A percentile compares a stretch with the other conserved stretches of the same genome.
Conservation (phyloP, 92 coral and sea anemone genomes). For the Hydrozoanthus gracilis region DNA sequence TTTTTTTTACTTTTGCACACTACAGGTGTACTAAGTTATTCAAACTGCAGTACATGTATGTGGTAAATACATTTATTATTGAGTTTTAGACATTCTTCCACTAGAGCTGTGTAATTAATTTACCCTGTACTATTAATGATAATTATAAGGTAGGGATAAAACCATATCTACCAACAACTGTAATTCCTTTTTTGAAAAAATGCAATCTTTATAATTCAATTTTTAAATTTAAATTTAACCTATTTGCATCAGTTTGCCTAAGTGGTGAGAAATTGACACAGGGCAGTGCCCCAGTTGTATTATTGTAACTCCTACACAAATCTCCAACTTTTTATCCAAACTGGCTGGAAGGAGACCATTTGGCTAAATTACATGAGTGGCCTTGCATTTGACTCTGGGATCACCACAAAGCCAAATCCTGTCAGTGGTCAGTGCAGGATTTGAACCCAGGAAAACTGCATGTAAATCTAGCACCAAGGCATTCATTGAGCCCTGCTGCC, state of each 20-base stretch:
- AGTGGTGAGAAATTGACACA: neutral
- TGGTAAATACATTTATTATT: neutral
- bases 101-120: neutral
- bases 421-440: neutral
- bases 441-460: neutral
- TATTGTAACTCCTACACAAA: neutral
- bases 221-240: neutral
- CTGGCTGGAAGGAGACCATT: neutral
- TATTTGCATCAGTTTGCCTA: too few species aligned
- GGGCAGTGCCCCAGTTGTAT: neutral
- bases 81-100: neutral
- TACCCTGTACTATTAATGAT: neutral
- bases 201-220: slow-evolving; percentile 1
- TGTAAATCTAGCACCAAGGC: too few species aligned
- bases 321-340: neutral
- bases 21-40: neutral
- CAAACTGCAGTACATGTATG: neutral
- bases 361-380: neutral
- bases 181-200: neutral
- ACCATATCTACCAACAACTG: neutral
- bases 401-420: neutral
- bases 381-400: neutral
- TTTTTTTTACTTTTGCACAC: neutral
- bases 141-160: neutral
- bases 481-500: too few species aligned